Evolutionary conservation across 2,113 vertebrate genomes (phyloP), one percentile per base, ranked within the genome.

Genomic region (Nyctereutes procyonoides): DNA sequence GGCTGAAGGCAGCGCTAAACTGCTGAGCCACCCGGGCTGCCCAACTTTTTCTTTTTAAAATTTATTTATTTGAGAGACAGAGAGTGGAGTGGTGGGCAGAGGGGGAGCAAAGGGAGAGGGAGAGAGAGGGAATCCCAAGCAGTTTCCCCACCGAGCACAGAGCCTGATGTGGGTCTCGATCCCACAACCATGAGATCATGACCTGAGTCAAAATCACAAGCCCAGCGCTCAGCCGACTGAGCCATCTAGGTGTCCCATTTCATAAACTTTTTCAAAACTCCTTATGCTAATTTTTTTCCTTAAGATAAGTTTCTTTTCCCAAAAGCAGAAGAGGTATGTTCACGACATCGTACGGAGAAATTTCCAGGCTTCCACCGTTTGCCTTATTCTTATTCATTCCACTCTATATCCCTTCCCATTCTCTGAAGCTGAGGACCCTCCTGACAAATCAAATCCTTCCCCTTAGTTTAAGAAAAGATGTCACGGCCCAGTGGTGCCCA

Each of bases 401-500:
- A 30, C 30, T 77, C 43, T n/a, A 19, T 24, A 32, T 0, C 24
- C 26, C 51, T 63, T 30, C 63, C 55, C 38, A 71, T 35, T 22
- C 56, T 67, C 65, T 79, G n/a, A 95, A 87, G 55, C 84, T 48
- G n/a, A 76, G 55, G 35, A 30, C 4, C 13, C 20, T 95, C 62
- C 43, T 91, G 24, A 62, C 22, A 77, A 51, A 51, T 56, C 30
- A 87, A 58, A 60, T 48, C 62, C 62, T 83, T 32, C 56, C 35
- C 2, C 14, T 26, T 30, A 43, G 2, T 74, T 62, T 43, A 69
- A 81, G 19, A 56, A 88, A 92, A 51, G 79, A 97, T 26, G 13
- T 0, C 69, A 35, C 63, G 91, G 77, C 65, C 81, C 87, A 0
- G 86, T 63, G 90, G 94, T 97, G 95, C 88, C 94, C 86, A 95